Percentiles rank a stretch among this genome's conserved stretches.
Conservation (phyloP, 1,140 invertebrate species). For the Ctenoplectra terminalis region DNA sequence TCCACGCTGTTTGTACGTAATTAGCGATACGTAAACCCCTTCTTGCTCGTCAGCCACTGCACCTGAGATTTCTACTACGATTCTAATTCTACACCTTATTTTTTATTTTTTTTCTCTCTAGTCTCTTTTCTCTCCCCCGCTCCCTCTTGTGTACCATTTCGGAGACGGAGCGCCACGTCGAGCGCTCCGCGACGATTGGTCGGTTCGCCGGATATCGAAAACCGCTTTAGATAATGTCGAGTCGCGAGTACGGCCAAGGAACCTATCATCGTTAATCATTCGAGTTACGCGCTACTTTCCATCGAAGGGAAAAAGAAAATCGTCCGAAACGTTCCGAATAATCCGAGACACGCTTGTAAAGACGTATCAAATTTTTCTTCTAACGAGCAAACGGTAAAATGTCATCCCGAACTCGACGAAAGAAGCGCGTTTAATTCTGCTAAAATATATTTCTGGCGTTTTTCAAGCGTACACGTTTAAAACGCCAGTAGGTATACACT, state of each 20-base stretch:
- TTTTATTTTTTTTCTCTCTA: conserved; percentile 18
- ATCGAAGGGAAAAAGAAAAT: neutral
- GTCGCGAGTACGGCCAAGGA: neutral
- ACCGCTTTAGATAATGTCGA: conserved; percentile 33
- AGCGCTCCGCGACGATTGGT: conserved; percentile 37
- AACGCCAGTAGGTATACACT: neutral
- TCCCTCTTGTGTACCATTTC: neutral
- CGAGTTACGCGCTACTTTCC: conserved; percentile 6
- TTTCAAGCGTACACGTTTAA: neutral
- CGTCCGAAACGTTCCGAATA: too few relatives aligned
- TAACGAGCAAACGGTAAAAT: neutral
- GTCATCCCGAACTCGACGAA: too few relatives aligned
- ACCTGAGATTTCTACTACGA: conserved; percentile 66
- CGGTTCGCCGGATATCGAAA: conserved; percentile 49
- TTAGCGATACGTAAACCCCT: conserved; percentile 77
- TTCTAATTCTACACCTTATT: conserved; percentile 22
- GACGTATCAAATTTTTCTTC: neutral
- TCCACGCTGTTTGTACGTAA: conserved; percentile 76
- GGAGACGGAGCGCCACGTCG: neutral
- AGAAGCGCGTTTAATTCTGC: neutral
- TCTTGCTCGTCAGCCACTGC: conserved; percentile 80
- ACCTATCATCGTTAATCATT: conserved; percentile 39
- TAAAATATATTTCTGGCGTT: neutral
- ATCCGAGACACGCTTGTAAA: too few relatives aligned
- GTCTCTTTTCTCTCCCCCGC: neutral